Percentiles rank a stretch among this genome's conserved stretches.
phyloP scores from a whole-genome alignment of 2,113 vertebrate genomes.

The Lagopus muta region DNA sequence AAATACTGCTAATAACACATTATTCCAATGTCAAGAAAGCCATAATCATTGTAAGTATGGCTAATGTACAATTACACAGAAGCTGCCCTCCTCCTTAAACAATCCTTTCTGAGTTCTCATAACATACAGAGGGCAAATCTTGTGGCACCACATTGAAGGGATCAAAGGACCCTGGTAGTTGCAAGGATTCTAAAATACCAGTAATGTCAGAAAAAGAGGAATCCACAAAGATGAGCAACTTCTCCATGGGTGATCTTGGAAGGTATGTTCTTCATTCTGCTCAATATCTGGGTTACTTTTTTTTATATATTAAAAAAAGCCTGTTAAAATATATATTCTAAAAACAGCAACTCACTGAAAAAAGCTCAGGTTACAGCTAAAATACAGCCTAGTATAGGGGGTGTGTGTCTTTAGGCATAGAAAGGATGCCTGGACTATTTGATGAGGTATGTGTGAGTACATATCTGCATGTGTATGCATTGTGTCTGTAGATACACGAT shows the following conservation, averaged over 20 bases:
- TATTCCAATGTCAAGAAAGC: conserved; percentile 24
- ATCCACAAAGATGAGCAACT: conserved; percentile 1
- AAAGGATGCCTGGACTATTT: not conserved
- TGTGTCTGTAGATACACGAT: not conserved
- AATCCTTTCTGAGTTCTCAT: conserved; percentile 13
- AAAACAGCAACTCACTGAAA: not conserved
- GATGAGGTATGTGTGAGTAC: not conserved
- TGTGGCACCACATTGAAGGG: not conserved
- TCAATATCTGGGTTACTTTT: not conserved
- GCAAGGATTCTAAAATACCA: conserved; percentile 15
- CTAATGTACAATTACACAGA: conserved; percentile 38
- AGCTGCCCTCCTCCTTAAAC: conserved; percentile 19
- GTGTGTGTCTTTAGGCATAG: not conserved
- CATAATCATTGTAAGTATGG: conserved; percentile 30
- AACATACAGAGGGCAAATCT: conserved; percentile 7
- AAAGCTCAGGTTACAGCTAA: not conserved
- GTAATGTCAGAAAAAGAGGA: conserved; percentile 20
- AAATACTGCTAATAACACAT: conserved; percentile 36
- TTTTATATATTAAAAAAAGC: not conserved
- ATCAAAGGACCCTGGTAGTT: conserved; percentile 16
- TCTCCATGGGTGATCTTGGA: not conserved
- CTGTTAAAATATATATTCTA: not conserved
- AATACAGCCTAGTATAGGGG: not conserved
- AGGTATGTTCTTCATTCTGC: not conserved
- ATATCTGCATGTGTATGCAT: not conserved